Conservation (phyloP, 2,797 vertebrate species). For the Manis javanica region DNA sequence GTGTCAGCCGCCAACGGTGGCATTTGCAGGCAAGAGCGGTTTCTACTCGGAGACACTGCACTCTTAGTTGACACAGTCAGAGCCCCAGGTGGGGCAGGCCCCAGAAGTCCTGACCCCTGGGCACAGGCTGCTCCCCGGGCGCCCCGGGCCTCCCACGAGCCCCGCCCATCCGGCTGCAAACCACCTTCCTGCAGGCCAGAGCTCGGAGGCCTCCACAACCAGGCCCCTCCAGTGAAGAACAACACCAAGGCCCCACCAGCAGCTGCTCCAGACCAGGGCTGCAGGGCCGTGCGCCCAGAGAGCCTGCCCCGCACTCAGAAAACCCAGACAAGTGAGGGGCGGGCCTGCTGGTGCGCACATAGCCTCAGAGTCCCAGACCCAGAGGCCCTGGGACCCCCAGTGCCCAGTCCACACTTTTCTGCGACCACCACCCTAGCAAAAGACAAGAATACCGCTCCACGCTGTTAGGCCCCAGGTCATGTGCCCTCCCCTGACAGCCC, state of each 20-base stretch:
- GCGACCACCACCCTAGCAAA: neutral
- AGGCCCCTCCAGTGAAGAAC: neutral
- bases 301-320: neutral
- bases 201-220: neutral
- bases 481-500: neutral
- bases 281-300: neutral
- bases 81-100: neutral
- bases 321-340: neutral
- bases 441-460: too few species aligned
- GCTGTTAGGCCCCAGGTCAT: neutral
- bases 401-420: neutral
- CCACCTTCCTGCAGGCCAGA: neutral
- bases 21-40: neutral
- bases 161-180: neutral
- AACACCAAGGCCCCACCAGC: neutral
- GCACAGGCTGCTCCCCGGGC: neutral
- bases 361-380: neutral
- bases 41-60: neutral
- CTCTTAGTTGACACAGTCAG: neutral
- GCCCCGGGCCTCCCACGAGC: neutral
- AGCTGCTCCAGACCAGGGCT: constrained; percentile 18
- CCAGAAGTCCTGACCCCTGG: neutral
- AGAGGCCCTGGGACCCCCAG: neutral
- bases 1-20: neutral
- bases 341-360: neutral